Percentiles rank a stretch among this genome's conserved stretches.
phyloP scores from a whole-genome alignment of 2,888 invertebrate species.

The Hypomecis punctinalis region DNA sequence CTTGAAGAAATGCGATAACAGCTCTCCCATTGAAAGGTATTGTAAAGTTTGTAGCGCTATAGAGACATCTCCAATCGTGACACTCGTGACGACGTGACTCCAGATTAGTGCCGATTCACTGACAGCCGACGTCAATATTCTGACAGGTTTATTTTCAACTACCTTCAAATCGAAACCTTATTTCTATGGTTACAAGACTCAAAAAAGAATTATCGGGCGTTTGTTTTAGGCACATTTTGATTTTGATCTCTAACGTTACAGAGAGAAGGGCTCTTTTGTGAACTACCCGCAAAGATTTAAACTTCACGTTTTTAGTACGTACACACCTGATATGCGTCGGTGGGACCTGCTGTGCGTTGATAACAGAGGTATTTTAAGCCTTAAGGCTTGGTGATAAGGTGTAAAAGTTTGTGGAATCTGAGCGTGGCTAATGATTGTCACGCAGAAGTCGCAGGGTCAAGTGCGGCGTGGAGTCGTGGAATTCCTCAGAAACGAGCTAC shows the following conservation, averaged over 20 bases:
- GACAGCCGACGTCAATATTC: slow-evolving; percentile 24
- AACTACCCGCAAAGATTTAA: slow-evolving; percentile 21
- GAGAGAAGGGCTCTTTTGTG: slow-evolving; percentile 7
- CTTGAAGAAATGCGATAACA: neutral
- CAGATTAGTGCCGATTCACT: slow-evolving; percentile 28
- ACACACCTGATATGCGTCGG: slow-evolving; percentile 11
- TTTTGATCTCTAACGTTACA: slow-evolving; percentile 14
- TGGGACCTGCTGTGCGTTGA: slow-evolving; percentile 26
- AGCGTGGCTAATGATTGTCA: slow-evolving; percentile 22
- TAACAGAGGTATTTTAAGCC: slow-evolving; percentile 19
- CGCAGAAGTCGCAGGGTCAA: slow-evolving; percentile 26
- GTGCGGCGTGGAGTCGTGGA: slow-evolving; percentile 17
- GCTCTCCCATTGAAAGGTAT: neutral
- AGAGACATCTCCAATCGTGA: slow-evolving; percentile 33
- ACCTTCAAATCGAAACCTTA: slow-evolving; percentile 12
- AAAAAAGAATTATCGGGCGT: neutral
- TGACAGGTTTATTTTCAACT: slow-evolving; percentile 23
- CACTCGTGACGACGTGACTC: slow-evolving; percentile 28
- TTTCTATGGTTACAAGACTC: neutral
- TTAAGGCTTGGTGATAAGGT: slow-evolving; percentile 12
- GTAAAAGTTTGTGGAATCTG: slow-evolving; percentile 10
- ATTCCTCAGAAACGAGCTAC: slow-evolving; percentile 1
- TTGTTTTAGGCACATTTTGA: neutral
- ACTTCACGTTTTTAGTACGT: slow-evolving; percentile 14
- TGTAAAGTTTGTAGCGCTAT: slow-evolving; percentile 3